A percentile compares a stretch with the other conserved stretches of the same genome.
These are phyloP conservation scores for Macrosteles quadrilineatus DNA, from an alignment of 1,140 invertebrate species.

Conservation along the genomic window DNA sequence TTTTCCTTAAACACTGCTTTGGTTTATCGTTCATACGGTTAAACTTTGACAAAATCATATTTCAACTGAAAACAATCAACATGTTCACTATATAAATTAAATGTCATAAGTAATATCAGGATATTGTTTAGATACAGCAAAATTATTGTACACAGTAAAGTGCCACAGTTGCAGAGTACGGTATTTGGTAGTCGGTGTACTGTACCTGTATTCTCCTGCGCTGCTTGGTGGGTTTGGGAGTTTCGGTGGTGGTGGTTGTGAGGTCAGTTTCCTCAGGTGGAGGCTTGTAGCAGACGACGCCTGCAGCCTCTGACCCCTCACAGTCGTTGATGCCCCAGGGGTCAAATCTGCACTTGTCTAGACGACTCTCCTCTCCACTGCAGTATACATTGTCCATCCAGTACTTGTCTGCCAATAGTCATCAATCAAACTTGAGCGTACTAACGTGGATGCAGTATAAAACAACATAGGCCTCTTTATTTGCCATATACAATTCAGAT, in stretches of 20 bases:
- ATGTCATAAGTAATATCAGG: no score
- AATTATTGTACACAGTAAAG: no score
- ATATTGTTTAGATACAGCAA: no score
- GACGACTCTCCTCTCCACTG: conserved; percentile 70
- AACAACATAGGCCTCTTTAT: not conserved
- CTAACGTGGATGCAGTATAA: no score
- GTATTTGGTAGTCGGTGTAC: no score
- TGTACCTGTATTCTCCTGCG: not conserved
- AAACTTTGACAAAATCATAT: no score
- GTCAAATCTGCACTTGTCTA: conserved; percentile 75
- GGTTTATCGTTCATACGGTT: no score
- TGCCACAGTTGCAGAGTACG: no score
- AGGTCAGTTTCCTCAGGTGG: conserved; percentile 39
- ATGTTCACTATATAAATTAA: no score
- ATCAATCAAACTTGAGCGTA: no score
- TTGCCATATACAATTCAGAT: not conserved
- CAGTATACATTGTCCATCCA: conserved; percentile 93
- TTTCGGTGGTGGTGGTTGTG: not conserved
- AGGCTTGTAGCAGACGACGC: conserved; percentile 75
- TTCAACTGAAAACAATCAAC: no score
- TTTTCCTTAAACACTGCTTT: no score
- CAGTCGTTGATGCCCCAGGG: conserved; percentile 85
- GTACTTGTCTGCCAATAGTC: conserved; percentile 62
- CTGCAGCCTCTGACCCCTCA: conserved; percentile 72
- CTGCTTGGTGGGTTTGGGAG: not conserved